Base-by-base conservation (phyloP, 1,140 invertebrate genomes). In the Macrotrachela quadricornifera region DNA sequence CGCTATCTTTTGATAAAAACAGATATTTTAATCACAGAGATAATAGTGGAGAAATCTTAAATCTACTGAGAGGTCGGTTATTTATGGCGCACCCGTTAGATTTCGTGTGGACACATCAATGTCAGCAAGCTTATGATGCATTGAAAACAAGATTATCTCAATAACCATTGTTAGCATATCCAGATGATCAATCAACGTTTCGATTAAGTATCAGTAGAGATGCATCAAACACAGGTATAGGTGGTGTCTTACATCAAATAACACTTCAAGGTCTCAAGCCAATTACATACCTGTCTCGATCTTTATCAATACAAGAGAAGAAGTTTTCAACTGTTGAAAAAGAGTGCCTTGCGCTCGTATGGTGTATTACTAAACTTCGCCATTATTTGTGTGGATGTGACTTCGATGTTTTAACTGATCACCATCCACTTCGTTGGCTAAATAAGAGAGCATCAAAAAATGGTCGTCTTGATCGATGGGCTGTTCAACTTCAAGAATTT, bases 401-500 rank as follows among this genome's bases (percentile, higher is more conserved):
- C n/a, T n/a, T n/a, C n/a, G n/a, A n/a, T n/a, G n/a, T n/a, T n/a
- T n/a, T n/a, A n/a, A n/a, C n/a, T n/a, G n/a, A n/a, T n/a, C n/a
- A n/a, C n/a, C n/a, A n/a, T n/a, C n/a, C n/a, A n/a, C n/a, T n/a
- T n/a, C 59, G 54, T 49, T 11, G 37, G 12, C 15, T 8, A 59
- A 54, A 38, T 36, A 56, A 9, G 40, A 49, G 14, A 44, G 38
- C 15, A n/a, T n/a, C n/a, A n/a, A n/a, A n/a, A n/a, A n/a, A n/a
- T n/a, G 60, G 56, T 12, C 18, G 49, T 21, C 21, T 59, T 38
- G 65, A 67, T 3, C 52, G 72, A 15, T 76, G 74, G 74, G 56
- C 67, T 49, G 37, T 75, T 10, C 61, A 66, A 57, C 54, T 76
- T 21, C 68, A 72, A 59, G 67, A 72, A 53, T 72, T 66, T 59